A percentile compares a stretch with the other conserved stretches of the same genome.
phyloP scores from a whole-genome alignment of 2,797 vertebrate species.

The Hapalemur alaotrensis region DNA sequence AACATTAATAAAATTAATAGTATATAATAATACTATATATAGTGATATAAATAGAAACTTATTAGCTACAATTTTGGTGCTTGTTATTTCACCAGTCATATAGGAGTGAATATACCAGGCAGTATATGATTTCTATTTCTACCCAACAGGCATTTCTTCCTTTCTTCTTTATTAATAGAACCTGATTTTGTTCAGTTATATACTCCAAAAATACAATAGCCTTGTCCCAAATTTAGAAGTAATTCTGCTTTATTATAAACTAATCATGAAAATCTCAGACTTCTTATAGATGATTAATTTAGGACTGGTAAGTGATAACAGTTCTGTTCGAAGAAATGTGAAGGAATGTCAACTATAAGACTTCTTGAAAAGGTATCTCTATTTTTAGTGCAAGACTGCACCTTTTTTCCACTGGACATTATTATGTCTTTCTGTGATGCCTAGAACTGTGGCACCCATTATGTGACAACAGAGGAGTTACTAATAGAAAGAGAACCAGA shows the following conservation, averaged over 20 bases:
- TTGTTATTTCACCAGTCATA: not conserved
- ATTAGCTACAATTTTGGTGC: not conserved
- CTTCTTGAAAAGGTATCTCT: not conserved
- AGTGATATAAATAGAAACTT: not conserved
- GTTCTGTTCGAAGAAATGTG: not conserved
- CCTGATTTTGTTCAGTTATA: not conserved
- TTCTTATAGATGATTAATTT: not conserved
- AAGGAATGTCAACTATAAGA: not conserved
- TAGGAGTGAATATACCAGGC: not conserved
- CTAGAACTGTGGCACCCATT: not conserved
- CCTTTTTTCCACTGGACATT: not conserved
- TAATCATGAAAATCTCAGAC: not conserved
- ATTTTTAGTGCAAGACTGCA: not conserved
- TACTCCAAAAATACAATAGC: not conserved
- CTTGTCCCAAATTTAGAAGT: not conserved
- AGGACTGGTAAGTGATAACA: not conserved
- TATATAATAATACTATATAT: not conserved
- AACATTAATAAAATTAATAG: not conserved
- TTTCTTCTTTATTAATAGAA: not conserved
- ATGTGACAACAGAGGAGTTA: not conserved
- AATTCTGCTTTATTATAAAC: not conserved
- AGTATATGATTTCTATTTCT: not conserved
- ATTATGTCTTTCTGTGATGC: not conserved
- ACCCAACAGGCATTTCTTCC: not conserved
- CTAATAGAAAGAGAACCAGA: not conserved